These are phyloP conservation scores for Xenops minutus DNA, from an alignment of 2,797 vertebrate genomes.

Conservation along the genomic window DNA sequence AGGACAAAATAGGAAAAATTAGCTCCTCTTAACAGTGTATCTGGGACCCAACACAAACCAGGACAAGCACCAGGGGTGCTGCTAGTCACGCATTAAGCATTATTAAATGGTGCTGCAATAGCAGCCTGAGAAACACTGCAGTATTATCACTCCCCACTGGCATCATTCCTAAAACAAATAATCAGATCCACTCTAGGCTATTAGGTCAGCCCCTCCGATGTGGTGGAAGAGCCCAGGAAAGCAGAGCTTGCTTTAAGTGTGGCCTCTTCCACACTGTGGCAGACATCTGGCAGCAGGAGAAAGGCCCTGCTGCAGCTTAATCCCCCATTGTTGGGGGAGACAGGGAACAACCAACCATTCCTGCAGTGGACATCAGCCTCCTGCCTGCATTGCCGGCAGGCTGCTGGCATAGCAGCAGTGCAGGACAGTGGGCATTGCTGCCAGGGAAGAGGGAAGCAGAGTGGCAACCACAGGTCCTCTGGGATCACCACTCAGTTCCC, in stretches of 20 bases:
- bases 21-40: not conserved
- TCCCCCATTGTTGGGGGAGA: not conserved
- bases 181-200: rapidly evolving
- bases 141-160: rapidly evolving
- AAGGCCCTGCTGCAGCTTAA: not conserved
- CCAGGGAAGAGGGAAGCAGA: not conserved
- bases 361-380: not conserved
- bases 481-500: not conserved
- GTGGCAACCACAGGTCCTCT: not conserved
- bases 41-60: not conserved
- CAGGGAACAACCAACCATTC: rapidly evolving
- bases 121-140: not conserved
- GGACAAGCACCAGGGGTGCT: not conserved
- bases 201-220: not conserved
- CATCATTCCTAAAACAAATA: not conserved
- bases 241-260: not conserved
- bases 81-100: not conserved
- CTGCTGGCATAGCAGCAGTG: rapidly evolving
- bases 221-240: not conserved
- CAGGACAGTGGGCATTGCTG: not conserved
- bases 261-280: not conserved
- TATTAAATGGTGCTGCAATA: not conserved
- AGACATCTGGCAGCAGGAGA: not conserved
- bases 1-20: not conserved
- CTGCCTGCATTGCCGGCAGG: not conserved